Conservation (phyloP, 2,888 invertebrate genomes). For the Tenthredo distinguenda region DNA sequence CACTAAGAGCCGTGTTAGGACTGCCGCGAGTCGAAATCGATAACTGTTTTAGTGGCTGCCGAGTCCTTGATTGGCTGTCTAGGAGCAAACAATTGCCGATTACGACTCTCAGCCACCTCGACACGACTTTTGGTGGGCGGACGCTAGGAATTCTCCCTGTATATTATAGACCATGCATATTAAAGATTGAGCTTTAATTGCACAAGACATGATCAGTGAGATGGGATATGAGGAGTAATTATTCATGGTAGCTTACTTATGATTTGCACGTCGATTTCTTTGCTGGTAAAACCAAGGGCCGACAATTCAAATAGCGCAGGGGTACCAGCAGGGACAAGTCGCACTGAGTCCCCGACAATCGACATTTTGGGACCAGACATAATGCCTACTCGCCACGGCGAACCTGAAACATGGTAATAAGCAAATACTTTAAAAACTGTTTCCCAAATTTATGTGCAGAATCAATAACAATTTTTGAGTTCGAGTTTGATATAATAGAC, state of each 20-base stretch:
- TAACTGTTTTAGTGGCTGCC: no score
- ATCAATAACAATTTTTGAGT: background rate
- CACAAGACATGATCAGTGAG: background rate
- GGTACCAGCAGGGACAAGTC: conserved; percentile 93
- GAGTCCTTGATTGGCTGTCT: no score
- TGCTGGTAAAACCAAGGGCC: conserved; percentile 82
- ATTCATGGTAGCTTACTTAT: conserved; percentile 77
- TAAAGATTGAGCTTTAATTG: background rate
- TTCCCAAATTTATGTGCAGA: background rate
- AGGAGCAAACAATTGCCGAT: no score
- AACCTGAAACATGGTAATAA: conserved; percentile 82
- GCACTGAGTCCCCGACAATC: conserved; percentile 92
- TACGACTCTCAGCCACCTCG: no score
- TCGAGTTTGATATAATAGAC: background rate
- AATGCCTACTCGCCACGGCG: conserved; percentile 96
- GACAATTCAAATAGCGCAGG: conserved; percentile 94
- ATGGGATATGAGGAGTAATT: background rate
- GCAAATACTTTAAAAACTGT: background rate
- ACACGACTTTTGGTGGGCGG: no score
- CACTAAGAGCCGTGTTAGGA: no score
- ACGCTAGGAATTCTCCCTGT: background rate
- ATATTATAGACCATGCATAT: background rate
- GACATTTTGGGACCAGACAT: conserved; percentile 89
- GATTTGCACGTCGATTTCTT: conserved; percentile 81
- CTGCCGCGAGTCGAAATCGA: no score